These are phyloP conservation scores for Ornithorhynchus anatinus DNA, from an alignment of 2,113 vertebrate species.

Conservation along the genomic window DNA sequence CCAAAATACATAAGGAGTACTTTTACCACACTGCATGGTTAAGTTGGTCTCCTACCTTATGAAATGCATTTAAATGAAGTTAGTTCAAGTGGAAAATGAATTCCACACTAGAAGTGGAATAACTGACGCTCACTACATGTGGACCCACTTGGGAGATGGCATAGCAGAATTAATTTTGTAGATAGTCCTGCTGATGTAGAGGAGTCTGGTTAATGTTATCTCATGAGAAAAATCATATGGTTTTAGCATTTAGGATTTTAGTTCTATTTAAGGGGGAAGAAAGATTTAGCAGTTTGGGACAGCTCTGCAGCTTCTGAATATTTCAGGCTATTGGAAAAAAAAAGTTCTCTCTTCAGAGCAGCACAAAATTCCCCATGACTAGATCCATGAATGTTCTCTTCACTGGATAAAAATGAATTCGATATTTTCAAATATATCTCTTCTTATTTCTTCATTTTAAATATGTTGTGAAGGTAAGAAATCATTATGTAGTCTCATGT, in stretches of 20 bases:
- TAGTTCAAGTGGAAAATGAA: conserved; percentile 23
- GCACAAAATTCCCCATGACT: too few species aligned
- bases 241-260: conserved; percentile 7
- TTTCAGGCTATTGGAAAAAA: not conserved
- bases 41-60: conserved; percentile 2
- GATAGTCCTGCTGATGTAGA: not conserved
- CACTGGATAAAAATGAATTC: too few species aligned
- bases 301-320: not conserved
- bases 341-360: not conserved
- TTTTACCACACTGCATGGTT: conserved; percentile 18
- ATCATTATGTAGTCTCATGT: too few species aligned
- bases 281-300: not conserved
- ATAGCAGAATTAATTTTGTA: conserved; percentile 5
- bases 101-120: conserved; percentile 15
- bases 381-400: too few species aligned
- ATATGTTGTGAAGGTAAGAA: too few species aligned
- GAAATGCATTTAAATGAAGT: conserved; percentile 3
- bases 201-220: conserved; percentile 18
- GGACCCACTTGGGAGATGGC: conserved; percentile 3
- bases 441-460: too few species aligned
- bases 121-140: not conserved
- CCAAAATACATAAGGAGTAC: not conserved
- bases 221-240: not conserved
- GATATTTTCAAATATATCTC: too few species aligned
- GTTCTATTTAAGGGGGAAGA: not conserved